phyloP scores from a whole-genome alignment of 53 echinoderm and acorn worm species.

The Echinarachnius parma region DNA sequence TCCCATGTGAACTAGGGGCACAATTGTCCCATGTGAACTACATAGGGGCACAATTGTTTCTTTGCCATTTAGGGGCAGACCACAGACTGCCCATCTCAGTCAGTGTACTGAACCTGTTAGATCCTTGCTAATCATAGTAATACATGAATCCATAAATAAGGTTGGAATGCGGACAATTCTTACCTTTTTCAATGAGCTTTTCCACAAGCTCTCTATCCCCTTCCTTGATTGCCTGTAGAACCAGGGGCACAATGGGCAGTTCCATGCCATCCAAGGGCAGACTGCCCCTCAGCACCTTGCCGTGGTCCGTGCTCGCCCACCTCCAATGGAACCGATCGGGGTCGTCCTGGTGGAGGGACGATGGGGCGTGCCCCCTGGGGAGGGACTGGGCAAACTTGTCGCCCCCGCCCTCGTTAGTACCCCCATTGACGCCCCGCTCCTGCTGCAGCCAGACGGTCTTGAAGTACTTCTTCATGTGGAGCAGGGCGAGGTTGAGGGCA shows the following conservation, averaged over 20 bases:
- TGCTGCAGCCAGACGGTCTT: conserved; percentile 67
- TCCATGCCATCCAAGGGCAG: conserved; percentile 75
- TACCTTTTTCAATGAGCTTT: conserved; percentile 78
- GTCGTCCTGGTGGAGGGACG: conserved; percentile 50
- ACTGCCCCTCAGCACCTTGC: conserved; percentile 65
- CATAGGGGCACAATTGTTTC: too few species aligned
- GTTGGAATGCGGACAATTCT: too few species aligned
- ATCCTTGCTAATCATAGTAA: too few species aligned
- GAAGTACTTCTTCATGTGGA: conserved; percentile 91
- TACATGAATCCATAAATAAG: too few species aligned
- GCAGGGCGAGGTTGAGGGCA: conserved; percentile 67
- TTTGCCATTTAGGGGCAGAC: too few species aligned
- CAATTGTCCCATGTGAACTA: too few species aligned
- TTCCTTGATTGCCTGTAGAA: conserved; percentile 79
- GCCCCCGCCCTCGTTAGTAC: background rate
- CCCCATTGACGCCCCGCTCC: conserved; percentile 46
- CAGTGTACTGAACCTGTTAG: too few species aligned
- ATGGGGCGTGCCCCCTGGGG: conserved; percentile 51
- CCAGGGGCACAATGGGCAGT: conserved; percentile 56
- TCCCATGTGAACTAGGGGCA: too few species aligned
- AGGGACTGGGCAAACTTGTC: conserved; percentile 59
- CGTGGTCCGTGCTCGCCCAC: conserved; percentile 59
- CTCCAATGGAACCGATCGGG: conserved; percentile 80
- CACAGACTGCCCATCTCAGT: too few species aligned
- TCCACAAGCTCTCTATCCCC: conserved; percentile 70